Evolutionary conservation across 2,888 invertebrate species (phyloP).

Genomic region (Cephalotes varians): DNA sequence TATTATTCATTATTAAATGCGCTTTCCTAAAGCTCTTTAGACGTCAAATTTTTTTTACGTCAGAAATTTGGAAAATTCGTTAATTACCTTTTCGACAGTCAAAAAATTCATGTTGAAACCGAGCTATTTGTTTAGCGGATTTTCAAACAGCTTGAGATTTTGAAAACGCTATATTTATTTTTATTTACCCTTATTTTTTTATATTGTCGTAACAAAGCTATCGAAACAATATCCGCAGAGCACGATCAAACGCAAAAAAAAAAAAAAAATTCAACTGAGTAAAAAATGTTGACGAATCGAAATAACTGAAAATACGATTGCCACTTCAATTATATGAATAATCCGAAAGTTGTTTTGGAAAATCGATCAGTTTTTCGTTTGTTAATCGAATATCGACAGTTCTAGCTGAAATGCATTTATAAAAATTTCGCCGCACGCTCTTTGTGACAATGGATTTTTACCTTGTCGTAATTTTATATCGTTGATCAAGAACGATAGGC

Average conservation of each 20-base stretch:
- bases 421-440: conserved; percentile 16
- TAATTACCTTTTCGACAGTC: neutral
- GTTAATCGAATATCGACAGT: conserved; percentile 20
- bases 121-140: neutral
- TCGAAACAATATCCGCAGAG: neutral
- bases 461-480: conserved; percentile 37
- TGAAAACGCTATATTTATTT: neutral
- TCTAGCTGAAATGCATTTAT: conserved; percentile 30
- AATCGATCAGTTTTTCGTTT: conserved; percentile 28
- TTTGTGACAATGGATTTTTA: conserved; percentile 47
- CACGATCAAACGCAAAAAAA: neutral
- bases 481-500: conserved; percentile 34
- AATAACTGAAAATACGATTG: conserved; percentile 34
- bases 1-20: neutral
- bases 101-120: neutral
- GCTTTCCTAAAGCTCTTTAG: neutral
- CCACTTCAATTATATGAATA: conserved; percentile 26
- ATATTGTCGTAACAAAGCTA: neutral
- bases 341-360: conserved; percentile 5
- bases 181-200: neutral
- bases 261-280: neutral
- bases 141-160: neutral
- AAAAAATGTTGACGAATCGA: conserved; percentile 20
- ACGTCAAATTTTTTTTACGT: neutral
- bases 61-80: neutral